Base-by-base conservation (phyloP, 2,113 vertebrate species). In the Arvicanthis niloticus region DNA sequence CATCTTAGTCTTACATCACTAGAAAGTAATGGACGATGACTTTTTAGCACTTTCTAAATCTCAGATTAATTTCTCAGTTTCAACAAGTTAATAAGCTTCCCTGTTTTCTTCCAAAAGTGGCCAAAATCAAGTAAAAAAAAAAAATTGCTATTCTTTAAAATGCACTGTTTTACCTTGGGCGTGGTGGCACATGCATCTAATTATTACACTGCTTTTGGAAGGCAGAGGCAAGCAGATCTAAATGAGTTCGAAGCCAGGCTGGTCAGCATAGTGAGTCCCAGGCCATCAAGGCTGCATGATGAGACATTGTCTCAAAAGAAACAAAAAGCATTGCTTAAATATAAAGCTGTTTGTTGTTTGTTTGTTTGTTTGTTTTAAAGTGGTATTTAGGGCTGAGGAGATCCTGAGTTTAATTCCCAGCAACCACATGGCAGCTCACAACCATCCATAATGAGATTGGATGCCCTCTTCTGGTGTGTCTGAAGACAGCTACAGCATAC, bases 1-100 rank as follows among this genome's bases (percentile, higher is more conserved):
- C 21, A 0, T 67, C 17, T 51, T 86, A 9, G n/a, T 75, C n/a
- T 90, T 68, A 45, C 62, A 85, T 68, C 40, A 62, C 17, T 91
- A 87, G 75, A 15, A 78, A 95, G 34, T 82, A 48, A n/a, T 26
- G 89, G 82, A 62, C 86, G n/a, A 94, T 62, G 51, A 77, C 60
- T 88, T 81, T 48, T 34, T 11, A 53, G 45, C 65, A 90, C 26
- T 88, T 91, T 67, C n/a, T 60, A 94, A 90, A 94, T 91, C 13
- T 84, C 80, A 94, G 70, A 60, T 70, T 84, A 78, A 77, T 90
- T 95, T 95, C 51, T 10, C 70, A 82, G 22, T 88, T 91, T 88
- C 82, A 91, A 51, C 45, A 87, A 92, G 73, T 31, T 76, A 94
- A 67, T 84, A 84, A 67, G 45, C 65, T 56, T 42, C 60, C 31